phyloP scores from a whole-genome alignment of 2,797 vertebrate species.

The Delichon dasypus region DNA sequence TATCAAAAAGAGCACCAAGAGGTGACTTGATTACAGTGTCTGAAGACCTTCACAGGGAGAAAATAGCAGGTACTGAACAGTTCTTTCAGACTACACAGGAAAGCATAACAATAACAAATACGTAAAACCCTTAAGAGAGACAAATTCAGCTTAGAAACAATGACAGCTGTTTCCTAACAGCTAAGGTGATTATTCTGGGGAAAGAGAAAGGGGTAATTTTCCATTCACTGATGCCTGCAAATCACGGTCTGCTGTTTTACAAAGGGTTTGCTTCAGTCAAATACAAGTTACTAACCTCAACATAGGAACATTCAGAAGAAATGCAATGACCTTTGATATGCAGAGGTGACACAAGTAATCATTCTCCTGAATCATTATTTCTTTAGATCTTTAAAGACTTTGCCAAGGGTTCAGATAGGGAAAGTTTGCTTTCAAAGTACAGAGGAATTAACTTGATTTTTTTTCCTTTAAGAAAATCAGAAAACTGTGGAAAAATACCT shows the following conservation, averaged over 20 bases:
- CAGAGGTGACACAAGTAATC: not conserved
- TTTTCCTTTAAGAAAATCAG: not conserved
- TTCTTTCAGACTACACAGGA: not conserved
- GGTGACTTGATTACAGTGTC: slow-evolving; percentile 27
- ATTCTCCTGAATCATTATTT: not conserved
- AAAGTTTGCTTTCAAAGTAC: not conserved
- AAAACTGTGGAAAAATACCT: not conserved
- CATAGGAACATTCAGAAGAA: not conserved
- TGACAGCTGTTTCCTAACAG: not conserved
- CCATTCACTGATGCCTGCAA: not conserved
- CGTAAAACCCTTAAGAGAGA: not conserved
- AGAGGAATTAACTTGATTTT: not conserved
- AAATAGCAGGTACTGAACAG: slow-evolving; percentile 23
- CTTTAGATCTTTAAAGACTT: not conserved
- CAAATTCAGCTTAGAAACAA: slow-evolving; percentile 3
- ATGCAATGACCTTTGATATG: not conserved
- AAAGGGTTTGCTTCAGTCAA: not conserved
- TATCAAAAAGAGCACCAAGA: not conserved
- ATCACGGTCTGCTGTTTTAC: not conserved
- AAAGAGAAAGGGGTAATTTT: not conserved
- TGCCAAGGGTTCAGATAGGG: not conserved
- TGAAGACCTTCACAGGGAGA: not conserved
- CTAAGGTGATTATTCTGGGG: not conserved
- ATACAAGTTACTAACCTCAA: not conserved
- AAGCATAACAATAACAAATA: not conserved